These are phyloP conservation scores for Hapalemur alaotrensis DNA, from an alignment of 2,797 vertebrate genomes.

Conservation along the genomic window DNA sequence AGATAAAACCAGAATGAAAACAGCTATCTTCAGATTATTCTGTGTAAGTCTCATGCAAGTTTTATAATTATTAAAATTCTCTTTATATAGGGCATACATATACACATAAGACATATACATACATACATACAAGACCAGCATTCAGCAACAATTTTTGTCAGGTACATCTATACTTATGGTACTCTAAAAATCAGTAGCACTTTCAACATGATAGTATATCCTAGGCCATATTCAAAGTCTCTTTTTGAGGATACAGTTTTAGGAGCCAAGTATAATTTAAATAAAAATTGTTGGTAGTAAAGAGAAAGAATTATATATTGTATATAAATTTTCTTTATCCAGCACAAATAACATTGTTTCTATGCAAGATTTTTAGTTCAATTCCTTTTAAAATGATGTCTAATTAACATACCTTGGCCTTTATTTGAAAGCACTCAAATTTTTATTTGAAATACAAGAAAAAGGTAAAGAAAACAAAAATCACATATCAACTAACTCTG, in stretches of 20 bases:
- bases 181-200: background rate
- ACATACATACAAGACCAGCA: background rate
- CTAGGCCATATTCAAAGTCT: background rate
- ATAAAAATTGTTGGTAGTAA: background rate
- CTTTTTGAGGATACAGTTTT: background rate
- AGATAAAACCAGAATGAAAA: background rate
- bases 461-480: background rate
- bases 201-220: background rate
- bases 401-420: background rate
- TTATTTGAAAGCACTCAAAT: background rate
- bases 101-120: background rate
- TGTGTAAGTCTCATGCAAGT: background rate
- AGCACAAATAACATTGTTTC: background rate
- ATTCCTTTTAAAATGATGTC: background rate
- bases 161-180: background rate
- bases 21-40: background rate
- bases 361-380: background rate
- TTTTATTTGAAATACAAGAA: background rate
- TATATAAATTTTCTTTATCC: background rate
- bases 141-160: background rate
- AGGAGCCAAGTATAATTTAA: background rate
- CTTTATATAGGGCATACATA: background rate
- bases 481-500: background rate
- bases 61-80: background rate
- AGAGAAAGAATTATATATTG: background rate